Percentiles rank a stretch among this genome's conserved stretches.
phyloP scores from a whole-genome alignment of 2,797 vertebrate species.

The Chiloscyllium punctatum region DNA sequence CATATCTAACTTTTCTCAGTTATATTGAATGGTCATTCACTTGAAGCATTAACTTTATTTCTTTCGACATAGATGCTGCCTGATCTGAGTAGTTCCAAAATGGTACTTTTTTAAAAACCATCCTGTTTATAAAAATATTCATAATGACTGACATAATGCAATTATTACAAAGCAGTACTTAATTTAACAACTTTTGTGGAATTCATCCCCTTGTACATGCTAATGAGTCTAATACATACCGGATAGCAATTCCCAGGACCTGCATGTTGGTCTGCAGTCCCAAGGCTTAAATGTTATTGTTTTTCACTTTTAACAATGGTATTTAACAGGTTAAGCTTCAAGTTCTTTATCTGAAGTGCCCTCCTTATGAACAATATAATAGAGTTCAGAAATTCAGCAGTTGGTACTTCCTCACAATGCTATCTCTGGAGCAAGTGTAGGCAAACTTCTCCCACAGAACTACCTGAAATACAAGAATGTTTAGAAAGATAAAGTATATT shows the following conservation, averaged over 20 bases:
- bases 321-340: background rate
- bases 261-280: background rate
- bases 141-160: no score
- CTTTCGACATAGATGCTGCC: background rate
- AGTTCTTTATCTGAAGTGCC: background rate
- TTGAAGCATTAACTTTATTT: no score
- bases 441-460: constrained; percentile 59
- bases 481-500: background rate
- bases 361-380: background rate
- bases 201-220: background rate
- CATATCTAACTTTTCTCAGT: no score
- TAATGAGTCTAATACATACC: background rate
- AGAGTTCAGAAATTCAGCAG: constrained; percentile 51
- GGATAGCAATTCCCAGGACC: background rate
- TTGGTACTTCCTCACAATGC: constrained; percentile 60
- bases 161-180: background rate
- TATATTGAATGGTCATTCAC: no score
- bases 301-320: background rate
- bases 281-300: background rate
- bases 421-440: constrained; percentile 61
- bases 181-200: background rate
- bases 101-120: background rate
- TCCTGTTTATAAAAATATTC: background rate
- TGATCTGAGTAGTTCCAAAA: background rate
- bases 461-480: constrained; percentile 46